Evolutionary conservation across 2,888 invertebrate genomes (phyloP).

Genomic region (Apamea crenata): DNA sequence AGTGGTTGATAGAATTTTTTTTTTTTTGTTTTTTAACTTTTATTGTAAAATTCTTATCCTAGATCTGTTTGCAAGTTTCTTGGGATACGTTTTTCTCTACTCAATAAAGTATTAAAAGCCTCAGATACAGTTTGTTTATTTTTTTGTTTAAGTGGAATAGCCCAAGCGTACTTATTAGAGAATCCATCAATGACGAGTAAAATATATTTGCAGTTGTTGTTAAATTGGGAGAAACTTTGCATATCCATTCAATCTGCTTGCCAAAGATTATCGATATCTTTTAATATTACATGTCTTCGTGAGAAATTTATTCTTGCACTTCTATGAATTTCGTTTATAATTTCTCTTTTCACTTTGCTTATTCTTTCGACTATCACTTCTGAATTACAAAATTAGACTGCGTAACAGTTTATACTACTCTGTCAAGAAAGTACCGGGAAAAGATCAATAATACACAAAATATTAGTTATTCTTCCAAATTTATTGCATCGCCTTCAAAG

Average conservation of each 20-base stretch:
- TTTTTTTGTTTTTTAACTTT: not conserved
- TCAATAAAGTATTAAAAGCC: not conserved
- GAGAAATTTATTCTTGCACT: not conserved
- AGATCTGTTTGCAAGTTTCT: conserved; percentile 8
- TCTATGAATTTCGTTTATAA: conserved; percentile 2
- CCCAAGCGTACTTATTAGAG: no score
- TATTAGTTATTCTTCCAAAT: no score
- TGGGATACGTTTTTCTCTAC: not conserved
- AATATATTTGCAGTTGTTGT: not conserved
- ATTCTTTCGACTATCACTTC: not conserved
- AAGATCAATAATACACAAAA: no score
- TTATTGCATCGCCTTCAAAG: no score
- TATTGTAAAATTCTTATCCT: conserved; percentile 3
- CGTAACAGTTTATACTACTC: not conserved
- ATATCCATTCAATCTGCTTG: conserved; percentile 1
- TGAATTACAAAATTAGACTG: not conserved
- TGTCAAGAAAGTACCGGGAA: no score
- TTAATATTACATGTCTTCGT: not conserved
- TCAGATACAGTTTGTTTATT: not conserved
- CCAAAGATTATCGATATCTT: conserved; percentile 1
- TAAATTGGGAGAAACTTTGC: not conserved
- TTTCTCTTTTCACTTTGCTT: not conserved
- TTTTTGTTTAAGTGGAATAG: not conserved
- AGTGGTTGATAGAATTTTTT: not conserved
- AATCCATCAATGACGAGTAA: not conserved